Base-by-base conservation (phyloP, 2,888 invertebrate genomes). In the Drosophila yooni region DNA sequence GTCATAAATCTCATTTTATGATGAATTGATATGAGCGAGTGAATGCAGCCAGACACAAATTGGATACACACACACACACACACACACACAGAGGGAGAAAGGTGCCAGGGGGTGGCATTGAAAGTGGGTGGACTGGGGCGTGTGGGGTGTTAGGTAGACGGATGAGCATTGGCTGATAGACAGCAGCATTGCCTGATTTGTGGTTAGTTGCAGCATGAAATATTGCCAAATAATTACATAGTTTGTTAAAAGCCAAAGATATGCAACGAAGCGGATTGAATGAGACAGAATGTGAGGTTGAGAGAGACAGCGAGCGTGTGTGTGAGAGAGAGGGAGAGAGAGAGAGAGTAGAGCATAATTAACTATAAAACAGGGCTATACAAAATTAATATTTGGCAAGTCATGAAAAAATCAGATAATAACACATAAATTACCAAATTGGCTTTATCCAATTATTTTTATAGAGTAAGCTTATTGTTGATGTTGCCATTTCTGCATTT, bases 1-100 rank as follows among this genome's bases (percentile, higher is more conserved):
- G 92, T 90, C 92, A 91, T 91, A 91, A 92, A 92, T 92, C 92
- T 92, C 91, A 88, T 92, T 91, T 91, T 92, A 91, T 91, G 92
- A 92, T 92, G 92, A 92, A 91, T 92, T 92, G 92, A 92, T 90
- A 90, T 84, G 79, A 81, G 76, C 76, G 78, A 57, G 58, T 57
- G 75, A 83, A 64, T 89, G 89, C 84, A 89, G 68, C 68, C 86
- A 72, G 74, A 83, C 88, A 81, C 71, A 81, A 82, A 82, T 81
- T 81, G 82, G 80, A 82, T 75, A 75, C 57, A 74, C 38, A 76
- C 56, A 71, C 50, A 78, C 51, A 50, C 27, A 54, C 7, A 27
- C 7, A 38, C 1, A 38, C 2, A n/a, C 2, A 58, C 29, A 62
- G 43, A 56, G 3, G 18, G 21, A n/a, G 15, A 53, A 29, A 27